Percentiles rank a stretch among this genome's conserved stretches.
Conservation (phyloP, 1,140 invertebrate genomes). For the Caenorhabditis brenneri region DNA sequence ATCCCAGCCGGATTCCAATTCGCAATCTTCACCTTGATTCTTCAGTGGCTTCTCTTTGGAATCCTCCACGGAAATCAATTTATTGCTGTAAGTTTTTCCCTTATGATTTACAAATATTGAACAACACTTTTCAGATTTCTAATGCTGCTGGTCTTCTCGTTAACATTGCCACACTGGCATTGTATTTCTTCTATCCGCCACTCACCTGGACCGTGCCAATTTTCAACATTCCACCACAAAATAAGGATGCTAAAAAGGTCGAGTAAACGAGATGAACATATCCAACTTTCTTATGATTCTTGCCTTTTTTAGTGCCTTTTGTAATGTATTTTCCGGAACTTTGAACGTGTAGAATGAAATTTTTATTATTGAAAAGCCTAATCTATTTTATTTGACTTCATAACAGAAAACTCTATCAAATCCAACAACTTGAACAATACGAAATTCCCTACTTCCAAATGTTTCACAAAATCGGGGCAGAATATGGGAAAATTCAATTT, state of each 20-base stretch:
- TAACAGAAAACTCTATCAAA: neutral
- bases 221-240: slow-evolving; percentile 60
- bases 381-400: no score
- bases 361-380: no score
- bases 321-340: neutral
- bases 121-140: slow-evolving; percentile 59
- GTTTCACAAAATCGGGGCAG: no score
- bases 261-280: neutral
- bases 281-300: neutral
- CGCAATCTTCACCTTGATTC: slow-evolving; percentile 64
- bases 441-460: no score
- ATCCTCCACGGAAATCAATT: slow-evolving; percentile 62
- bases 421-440: neutral
- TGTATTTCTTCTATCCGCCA: slow-evolving; percentile 69
- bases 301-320: slow-evolving; percentile 7
- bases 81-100: slow-evolving; percentile 59
- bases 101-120: neutral
- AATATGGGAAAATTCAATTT: no score
- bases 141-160: slow-evolving; percentile 67
- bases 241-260: slow-evolving; percentile 60
- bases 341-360: slow-evolving; percentile 24
- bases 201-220: slow-evolving; percentile 70
- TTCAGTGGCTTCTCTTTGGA: slow-evolving; percentile 68
- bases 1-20: slow-evolving; percentile 68
- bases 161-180: slow-evolving; percentile 62